phyloP scores from a whole-genome alignment of 2,888 invertebrate species.

The Drosophila austrosaltans region DNA sequence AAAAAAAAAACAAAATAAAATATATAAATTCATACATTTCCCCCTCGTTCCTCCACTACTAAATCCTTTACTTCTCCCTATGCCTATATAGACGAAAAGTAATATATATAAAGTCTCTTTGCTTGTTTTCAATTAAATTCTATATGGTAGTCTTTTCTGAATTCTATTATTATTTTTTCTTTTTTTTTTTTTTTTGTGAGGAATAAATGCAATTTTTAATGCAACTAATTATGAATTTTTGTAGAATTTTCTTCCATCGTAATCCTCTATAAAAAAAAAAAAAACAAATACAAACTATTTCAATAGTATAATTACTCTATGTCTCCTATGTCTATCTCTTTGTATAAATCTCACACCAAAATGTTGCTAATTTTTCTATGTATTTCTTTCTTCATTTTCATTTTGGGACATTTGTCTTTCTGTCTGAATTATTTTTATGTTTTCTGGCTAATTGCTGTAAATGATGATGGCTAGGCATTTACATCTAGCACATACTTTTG shows the following conservation, averaged over 20 bases:
- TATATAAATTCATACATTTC: neutral
- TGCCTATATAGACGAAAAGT: too few relatives aligned
- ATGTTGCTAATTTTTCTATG: neutral
- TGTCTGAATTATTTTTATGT: conserved; percentile 60
- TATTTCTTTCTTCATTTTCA: neutral
- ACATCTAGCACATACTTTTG: neutral
- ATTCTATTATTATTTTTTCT: too few relatives aligned
- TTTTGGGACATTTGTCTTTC: conserved; percentile 38
- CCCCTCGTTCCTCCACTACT: neutral
- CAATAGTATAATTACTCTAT: neutral
- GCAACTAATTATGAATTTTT: neutral
- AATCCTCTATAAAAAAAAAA: too few relatives aligned
- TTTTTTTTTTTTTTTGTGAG: neutral
- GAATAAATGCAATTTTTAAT: neutral
- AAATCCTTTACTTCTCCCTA: neutral
- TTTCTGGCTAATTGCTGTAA: conserved; percentile 59
- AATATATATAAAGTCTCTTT: neutral
- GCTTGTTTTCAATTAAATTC: too few relatives aligned
- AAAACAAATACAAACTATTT: neutral
- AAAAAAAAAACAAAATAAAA: too few relatives aligned
- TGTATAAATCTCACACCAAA: too few relatives aligned
- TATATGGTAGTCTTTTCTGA: too few relatives aligned
- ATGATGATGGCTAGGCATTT: neutral
- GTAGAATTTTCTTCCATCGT: too few relatives aligned
- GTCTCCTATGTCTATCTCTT: too few relatives aligned